Base-by-base conservation (phyloP, 2,888 invertebrate species). In the Vandiemenella viatica region DNA sequence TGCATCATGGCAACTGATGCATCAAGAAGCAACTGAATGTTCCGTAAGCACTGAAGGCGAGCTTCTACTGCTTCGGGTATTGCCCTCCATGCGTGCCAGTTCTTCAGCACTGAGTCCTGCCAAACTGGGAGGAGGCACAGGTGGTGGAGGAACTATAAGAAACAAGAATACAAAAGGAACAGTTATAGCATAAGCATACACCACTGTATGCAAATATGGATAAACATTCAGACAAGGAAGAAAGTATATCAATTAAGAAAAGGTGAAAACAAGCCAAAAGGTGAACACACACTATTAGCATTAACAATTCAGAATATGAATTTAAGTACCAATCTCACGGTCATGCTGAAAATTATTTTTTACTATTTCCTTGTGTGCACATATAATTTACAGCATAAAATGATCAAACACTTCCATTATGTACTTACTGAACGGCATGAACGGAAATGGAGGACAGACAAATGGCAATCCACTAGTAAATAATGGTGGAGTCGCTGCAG, bases 1-100 rank as follows among this genome's bases (percentile, higher is more conserved):
- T 89, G 86, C 86, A 97, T 90, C 70, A 97, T 82, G 44, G 89
- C 71, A 52, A 87, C 85, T 3, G 95, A 92, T 38, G 95, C 91
- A 67, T 97, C 96, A 57, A 98, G 66, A 67, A 98, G 78, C 2
- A 88, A 73, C 70, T 90, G 83, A 56, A 92, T 84, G 67, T 92
- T 88, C 51, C 81, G 76, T 45, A 91, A 70, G 60, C 83, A 74
- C 70, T 86, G 83, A 53, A 98, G 79, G 53, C 98, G 75, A 5
- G 92, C 91, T 65, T 96, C 92, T 26, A 97, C 77, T 58, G 90
- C 84, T 56, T 80, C 96, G 75, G 59, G 90, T 83, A 56, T 77
- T 79, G 22, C 93, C 93, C 67, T 98, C 98, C 81, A 98, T 78
- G 15, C 78, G 74, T 50, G 76, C 73, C 48, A 98, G 72, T 62